Base-by-base conservation (phyloP, 2,888 invertebrate genomes). In the Eulithis testata region DNA sequence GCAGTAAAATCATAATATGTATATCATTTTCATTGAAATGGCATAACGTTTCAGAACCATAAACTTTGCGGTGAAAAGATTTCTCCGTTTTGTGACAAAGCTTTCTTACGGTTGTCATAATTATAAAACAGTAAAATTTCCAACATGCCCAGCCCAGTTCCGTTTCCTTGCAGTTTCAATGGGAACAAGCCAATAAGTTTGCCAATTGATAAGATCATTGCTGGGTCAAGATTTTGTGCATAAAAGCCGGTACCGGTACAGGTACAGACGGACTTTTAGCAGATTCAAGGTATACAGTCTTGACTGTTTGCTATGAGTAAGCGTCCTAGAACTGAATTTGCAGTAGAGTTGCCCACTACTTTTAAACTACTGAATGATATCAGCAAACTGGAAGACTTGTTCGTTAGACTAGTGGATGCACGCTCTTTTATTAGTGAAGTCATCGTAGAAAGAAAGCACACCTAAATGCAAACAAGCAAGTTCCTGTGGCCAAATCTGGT, bases 1-100 rank as follows among this genome's bases (percentile, higher is more conserved):
- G 63, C 51, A 14, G 36, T 58, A 57, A 60, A 56, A 63, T 45
- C 50, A 36, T 57, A 60, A 56, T 40, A 60, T n/a, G 60, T 60
- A 65, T 37, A 65, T 57, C 43, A 58, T 61, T 54, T 54, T 50
- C 57, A 58, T 44, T 50, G 11, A 50, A 47, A 40, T 44, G 53
- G 40, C 43, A 62, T 61, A 53, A 62, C 49, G 54, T 65, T 58
- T 53, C 57, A 57, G 57, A n/a, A 49, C 11, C 37, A 45, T 51
- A 11, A 37, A 55, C 37, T 47, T 27, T 44, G 51, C 55, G 55
- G 60, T 60, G 44, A 44, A 56, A 56, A 44, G 55, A 55, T 65
- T 60, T 60, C 60, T 60, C 60, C 27, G 44, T 49, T 49, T 9
- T 52, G 53, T 53, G 53, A 7, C 21, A 9, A 4, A 27, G 31